Evolutionary conservation across 2,113 vertebrate genomes (phyloP).

Genomic region (Ophthalmolycus amberensis): DNA sequence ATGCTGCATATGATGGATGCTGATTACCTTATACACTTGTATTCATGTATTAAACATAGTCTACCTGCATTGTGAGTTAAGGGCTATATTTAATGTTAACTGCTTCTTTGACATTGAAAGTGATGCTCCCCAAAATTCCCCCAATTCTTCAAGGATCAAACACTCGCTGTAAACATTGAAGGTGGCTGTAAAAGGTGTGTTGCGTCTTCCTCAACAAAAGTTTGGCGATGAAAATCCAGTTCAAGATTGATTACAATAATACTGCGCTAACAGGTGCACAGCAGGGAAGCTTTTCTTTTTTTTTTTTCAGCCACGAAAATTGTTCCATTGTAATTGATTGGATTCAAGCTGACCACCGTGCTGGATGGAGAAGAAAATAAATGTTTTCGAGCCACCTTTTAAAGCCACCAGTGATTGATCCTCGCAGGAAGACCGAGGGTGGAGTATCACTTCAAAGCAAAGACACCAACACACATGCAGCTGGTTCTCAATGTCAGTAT

Average conservation of each 20-base stretch:
- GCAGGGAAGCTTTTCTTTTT: neutral
- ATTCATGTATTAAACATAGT: slow-evolving; percentile 37
- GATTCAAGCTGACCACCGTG: neutral
- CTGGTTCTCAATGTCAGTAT: neutral
- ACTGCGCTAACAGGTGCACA: neutral
- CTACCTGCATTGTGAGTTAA: slow-evolving; percentile 45
- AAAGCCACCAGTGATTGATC: neutral
- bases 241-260: neutral
- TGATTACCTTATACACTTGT: slow-evolving; percentile 2
- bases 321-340: neutral
- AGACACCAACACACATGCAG: slow-evolving; percentile 4
- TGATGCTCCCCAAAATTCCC: neutral
- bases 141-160: neutral
- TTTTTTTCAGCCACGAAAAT: neutral
- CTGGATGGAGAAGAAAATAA: neutral
- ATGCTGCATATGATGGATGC: slow-evolving; percentile 6
- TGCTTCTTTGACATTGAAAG: slow-evolving; percentile 30
- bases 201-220: neutral
- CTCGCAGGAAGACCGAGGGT: neutral
- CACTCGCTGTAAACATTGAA: neutral
- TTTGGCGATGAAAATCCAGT: neutral
- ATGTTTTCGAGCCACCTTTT: neutral
- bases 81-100: slow-evolving; percentile 63
- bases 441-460: slow-evolving; percentile 11
- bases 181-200: neutral